phyloP scores from a whole-genome alignment of 2,888 invertebrate species.

The Leucophenga montana region DNA sequence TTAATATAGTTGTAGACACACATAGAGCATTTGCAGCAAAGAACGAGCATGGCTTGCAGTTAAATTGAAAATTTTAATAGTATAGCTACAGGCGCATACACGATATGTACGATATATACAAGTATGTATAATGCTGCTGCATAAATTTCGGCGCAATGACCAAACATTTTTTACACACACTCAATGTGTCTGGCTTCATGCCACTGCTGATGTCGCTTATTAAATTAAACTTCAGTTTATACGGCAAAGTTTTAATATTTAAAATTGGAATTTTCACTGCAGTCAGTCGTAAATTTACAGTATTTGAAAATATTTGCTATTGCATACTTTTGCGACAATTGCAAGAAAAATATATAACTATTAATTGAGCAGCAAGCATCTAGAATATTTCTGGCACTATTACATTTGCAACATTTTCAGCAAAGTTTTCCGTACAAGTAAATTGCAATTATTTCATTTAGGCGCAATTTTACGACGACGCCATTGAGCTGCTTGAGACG shows the following conservation, averaged over 20 bases:
- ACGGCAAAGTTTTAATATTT: conserved; percentile 21
- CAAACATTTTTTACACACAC: background rate
- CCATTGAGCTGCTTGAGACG: background rate
- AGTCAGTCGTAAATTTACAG: conserved; percentile 16
- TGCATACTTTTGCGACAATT: conserved; percentile 38
- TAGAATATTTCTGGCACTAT: conserved; percentile 25
- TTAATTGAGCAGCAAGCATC: conserved; percentile 24
- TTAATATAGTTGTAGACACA: conserved; percentile 28
- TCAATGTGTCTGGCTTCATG: background rate
- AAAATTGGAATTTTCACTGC: conserved; percentile 22
- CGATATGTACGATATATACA: too few species aligned
- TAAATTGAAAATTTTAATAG: conserved; percentile 26
- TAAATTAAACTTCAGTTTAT: conserved; percentile 18
- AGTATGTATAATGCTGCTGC: conserved; percentile 8
- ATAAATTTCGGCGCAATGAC: conserved; percentile 18
- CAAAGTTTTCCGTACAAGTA: conserved; percentile 3
- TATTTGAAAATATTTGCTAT: conserved; percentile 16
- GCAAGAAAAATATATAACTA: conserved; percentile 11
- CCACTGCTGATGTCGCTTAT: conserved; percentile 9
- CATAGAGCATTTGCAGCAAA: background rate
- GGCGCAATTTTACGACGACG: conserved; percentile 19
- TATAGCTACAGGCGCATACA: conserved; percentile 9
- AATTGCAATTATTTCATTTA: conserved; percentile 62
- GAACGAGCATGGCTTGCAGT: background rate
- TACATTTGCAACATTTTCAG: background rate